Evolutionary conservation across 2,797 vertebrate species (phyloP).

Genomic region (Notolepis coatsorum): DNA sequence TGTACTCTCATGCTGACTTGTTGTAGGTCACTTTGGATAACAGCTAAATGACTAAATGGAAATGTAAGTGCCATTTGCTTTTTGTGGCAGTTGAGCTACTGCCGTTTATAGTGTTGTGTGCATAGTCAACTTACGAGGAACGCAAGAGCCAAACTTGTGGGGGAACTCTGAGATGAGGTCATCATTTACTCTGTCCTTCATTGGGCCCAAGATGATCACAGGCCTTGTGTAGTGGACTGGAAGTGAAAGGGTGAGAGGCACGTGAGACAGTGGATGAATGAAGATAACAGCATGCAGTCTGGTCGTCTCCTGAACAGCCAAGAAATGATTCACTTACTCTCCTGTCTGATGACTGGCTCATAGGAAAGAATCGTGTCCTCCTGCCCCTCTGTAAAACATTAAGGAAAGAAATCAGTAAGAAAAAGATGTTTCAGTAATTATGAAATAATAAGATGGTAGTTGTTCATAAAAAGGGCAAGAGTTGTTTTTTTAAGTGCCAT

Average conservation of each 20-base stretch:
- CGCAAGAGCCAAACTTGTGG: conserved; percentile 98
- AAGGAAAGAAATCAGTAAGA: conserved; percentile 22
- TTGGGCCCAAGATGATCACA: conserved; percentile 97
- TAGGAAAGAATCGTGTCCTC: conserved; percentile 98
- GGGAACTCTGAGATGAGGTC: conserved; percentile 99
- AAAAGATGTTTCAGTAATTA: not conserved
- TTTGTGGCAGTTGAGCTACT: not conserved
- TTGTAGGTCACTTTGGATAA: too few relatives aligned
- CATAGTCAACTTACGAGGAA: conserved; percentile 90
- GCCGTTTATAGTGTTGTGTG: not conserved
- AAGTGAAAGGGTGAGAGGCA: not conserved
- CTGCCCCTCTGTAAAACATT: conserved; percentile 92
- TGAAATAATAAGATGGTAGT: not conserved
- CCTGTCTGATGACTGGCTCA: conserved; percentile 97
- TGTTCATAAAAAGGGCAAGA: not conserved
- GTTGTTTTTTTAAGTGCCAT: conserved; percentile 1
- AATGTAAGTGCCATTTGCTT: not conserved
- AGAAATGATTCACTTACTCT: conserved; percentile 88
- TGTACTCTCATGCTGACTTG: too few relatives aligned
- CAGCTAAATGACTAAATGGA: too few relatives aligned
- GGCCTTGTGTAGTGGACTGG: conserved; percentile 97
- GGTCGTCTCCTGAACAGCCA: too few relatives aligned
- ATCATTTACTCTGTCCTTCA: conserved; percentile 97
- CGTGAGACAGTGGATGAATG: not conserved
- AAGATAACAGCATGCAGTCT: not conserved